Evolutionary conservation across 2,113 vertebrate genomes (phyloP).

Genomic region (Crypturellus undulatus): DNA sequence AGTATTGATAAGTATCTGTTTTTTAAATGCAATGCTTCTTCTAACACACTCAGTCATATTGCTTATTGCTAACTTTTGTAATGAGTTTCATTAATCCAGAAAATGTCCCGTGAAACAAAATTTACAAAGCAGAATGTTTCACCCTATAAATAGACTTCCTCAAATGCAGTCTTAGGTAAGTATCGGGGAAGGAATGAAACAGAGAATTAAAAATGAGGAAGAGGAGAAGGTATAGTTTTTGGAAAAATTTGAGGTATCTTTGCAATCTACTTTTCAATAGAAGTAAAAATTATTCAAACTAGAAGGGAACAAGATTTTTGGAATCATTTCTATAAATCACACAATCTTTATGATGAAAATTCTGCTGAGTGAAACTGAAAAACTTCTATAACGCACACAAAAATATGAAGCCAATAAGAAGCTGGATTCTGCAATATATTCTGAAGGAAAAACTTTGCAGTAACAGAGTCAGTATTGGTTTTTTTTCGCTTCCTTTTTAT

Average conservation of each 20-base stretch:
- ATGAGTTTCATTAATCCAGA: constrained; percentile 39
- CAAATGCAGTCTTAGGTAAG: background rate
- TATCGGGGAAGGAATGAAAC: background rate
- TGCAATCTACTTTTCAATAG: background rate
- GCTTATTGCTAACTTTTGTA: constrained; percentile 52
- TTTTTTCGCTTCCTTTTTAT: background rate
- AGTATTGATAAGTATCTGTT: constrained; percentile 64
- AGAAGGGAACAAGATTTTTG: background rate
- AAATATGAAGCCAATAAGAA: background rate
- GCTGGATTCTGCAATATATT: background rate
- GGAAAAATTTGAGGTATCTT: background rate
- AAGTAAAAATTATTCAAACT: background rate
- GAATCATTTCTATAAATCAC: background rate
- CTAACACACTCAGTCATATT: constrained; percentile 26
- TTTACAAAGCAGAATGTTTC: background rate
- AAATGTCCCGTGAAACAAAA: constrained; percentile 48
- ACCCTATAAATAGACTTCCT: background rate
- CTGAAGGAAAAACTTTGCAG: background rate
- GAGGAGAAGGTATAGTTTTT: background rate
- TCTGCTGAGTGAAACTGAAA: background rate
- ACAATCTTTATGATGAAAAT: background rate
- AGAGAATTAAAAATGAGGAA: background rate
- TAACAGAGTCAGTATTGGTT: background rate
- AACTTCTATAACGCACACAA: background rate
- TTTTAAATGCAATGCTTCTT: constrained; percentile 42